Conservation (phyloP, 2,797 vertebrate genomes). For the Xyrichtys novacula region DNA sequence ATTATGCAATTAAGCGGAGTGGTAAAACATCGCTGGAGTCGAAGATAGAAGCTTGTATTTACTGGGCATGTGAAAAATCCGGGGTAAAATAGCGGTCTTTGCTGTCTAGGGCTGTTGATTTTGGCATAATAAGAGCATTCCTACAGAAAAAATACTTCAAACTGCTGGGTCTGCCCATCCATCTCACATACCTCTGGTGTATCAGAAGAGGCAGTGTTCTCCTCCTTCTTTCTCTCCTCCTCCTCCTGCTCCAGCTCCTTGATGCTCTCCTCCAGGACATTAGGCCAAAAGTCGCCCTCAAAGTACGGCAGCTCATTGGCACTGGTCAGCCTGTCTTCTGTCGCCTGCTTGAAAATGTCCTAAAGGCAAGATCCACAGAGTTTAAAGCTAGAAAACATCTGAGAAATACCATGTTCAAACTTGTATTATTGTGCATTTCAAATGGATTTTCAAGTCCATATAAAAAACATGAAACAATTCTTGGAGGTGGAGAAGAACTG, state of each 20-base stretch:
- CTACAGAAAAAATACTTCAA: constrained; percentile 12
- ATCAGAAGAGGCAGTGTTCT: constrained; percentile 94
- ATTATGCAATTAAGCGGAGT: constrained; percentile 57
- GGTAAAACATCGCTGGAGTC: constrained; percentile 41
- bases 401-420: too few relatives aligned
- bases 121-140: constrained; percentile 12
- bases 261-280: constrained; percentile 98
- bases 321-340: constrained; percentile 96
- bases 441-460: too few relatives aligned
- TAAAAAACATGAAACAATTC: too few relatives aligned
- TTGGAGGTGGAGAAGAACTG: too few relatives aligned
- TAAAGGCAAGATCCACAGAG: constrained; percentile 67
- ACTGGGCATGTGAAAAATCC: constrained; percentile 46
- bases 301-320: constrained; percentile 98
- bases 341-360: constrained; percentile 99
- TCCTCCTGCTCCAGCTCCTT: constrained; percentile 99
- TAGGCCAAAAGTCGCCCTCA: constrained; percentile 99
- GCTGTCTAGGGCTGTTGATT: constrained; percentile 29
- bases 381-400: too few relatives aligned
- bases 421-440: too few relatives aligned
- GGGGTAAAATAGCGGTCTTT: constrained; percentile 25
- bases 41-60: constrained; percentile 48
- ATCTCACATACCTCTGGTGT: constrained; percentile 89
- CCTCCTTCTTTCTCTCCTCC: constrained; percentile 98
- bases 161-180: constrained; percentile 4